Evolutionary conservation across 2,797 vertebrate genomes (phyloP).

Genomic region (Cercopithecus mitis): DNA sequence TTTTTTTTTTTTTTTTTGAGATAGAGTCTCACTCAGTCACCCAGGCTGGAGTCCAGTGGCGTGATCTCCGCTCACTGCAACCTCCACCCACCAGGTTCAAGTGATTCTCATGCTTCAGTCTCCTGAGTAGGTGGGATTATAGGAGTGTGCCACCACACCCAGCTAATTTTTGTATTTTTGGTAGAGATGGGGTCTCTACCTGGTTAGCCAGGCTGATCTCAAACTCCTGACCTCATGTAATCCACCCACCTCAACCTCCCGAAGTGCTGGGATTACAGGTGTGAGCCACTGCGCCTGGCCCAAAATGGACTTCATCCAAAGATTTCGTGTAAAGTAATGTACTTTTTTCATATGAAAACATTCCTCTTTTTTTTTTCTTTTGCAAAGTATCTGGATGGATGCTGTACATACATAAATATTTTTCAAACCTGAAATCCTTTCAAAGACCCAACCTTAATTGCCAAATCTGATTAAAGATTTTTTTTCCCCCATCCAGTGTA

Average conservation of each 20-base stretch:
- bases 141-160: too few relatives aligned
- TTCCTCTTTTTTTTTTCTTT: background rate
- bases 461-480: background rate
- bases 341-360: constrained; percentile 18
- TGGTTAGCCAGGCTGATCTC: background rate
- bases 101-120: too few relatives aligned
- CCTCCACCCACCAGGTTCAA: background rate
- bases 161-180: background rate
- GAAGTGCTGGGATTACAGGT: background rate
- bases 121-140: too few relatives aligned
- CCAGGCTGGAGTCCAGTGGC: background rate
- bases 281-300: background rate
- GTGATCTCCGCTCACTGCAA: background rate
- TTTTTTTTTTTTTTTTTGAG: background rate
- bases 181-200: background rate
- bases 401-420: background rate
- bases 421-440: background rate
- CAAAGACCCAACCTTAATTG: background rate
- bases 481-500: background rate
- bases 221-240: background rate
- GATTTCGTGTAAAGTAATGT: background rate
- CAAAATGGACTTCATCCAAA: background rate
- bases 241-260: background rate
- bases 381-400: background rate
- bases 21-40: background rate